These are phyloP conservation scores for Synergus laeviventris DNA, from an alignment of 2,888 invertebrate species.

Conservation along the genomic window DNA sequence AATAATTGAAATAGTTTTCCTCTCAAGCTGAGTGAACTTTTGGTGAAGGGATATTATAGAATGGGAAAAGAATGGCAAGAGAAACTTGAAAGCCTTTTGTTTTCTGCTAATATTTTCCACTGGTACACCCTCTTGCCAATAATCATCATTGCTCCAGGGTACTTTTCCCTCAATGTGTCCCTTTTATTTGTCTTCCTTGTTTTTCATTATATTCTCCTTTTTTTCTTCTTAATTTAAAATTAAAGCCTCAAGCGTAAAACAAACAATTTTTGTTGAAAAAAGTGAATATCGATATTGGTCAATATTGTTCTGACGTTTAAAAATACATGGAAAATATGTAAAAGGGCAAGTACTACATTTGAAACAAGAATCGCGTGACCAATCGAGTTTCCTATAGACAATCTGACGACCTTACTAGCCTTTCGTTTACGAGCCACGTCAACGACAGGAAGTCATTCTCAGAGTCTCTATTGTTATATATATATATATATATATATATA, in stretches of 20 bases:
- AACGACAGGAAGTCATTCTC: constrained; percentile 51
- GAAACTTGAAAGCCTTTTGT: constrained; percentile 1
- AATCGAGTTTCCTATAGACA: constrained; percentile 44
- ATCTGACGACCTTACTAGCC: constrained; percentile 48
- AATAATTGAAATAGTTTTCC: constrained; percentile 35
- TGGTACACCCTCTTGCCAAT: constrained; percentile 2
- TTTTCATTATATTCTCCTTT: not conserved
- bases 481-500: constrained; percentile 11
- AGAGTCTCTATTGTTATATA: constrained; percentile 45
- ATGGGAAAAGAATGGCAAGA: not conserved
- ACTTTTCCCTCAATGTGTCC: not conserved
- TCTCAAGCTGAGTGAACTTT: not conserved
- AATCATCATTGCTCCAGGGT: not conserved
- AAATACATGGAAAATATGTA: not conserved
- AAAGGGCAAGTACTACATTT: not conserved
- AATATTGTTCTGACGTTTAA: not conserved
- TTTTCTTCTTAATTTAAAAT: not conserved
- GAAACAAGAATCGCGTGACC: constrained; percentile 49
- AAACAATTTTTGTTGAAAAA: not conserved
- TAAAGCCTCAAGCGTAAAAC: not conserved
- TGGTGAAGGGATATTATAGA: constrained; percentile 3
- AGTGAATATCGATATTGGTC: not conserved
- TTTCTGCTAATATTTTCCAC: constrained; percentile 22
- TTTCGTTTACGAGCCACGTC: constrained; percentile 50
- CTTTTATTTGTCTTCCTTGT: not conserved